Evolutionary conservation across 2,113 vertebrate species (phyloP).

Genomic region (Pholis gunnellus): DNA sequence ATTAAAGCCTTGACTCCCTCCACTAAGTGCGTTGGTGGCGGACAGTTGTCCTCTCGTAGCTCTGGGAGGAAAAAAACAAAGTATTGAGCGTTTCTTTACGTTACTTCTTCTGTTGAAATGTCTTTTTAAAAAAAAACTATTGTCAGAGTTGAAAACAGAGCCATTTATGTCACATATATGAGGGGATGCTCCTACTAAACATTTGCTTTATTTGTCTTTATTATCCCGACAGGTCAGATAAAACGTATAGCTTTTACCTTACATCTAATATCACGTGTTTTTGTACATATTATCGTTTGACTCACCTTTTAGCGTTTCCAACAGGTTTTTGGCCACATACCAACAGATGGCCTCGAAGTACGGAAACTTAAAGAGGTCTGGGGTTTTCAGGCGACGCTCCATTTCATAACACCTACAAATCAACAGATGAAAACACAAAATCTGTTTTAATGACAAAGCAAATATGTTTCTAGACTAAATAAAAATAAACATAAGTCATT

Average conservation of each 20-base stretch:
- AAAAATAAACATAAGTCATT: background rate
- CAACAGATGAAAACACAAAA: background rate
- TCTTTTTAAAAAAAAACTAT: background rate
- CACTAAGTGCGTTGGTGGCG: slow-evolving; percentile 91
- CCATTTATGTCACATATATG: background rate
- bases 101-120: background rate
- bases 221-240: background rate
- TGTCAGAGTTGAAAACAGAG: background rate
- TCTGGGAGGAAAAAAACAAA: slow-evolving; percentile 79
- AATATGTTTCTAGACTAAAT: background rate
- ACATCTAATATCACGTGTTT: background rate
- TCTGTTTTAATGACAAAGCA: background rate
- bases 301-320: slow-evolving; percentile 97
- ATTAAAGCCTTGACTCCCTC: slow-evolving; percentile 97
- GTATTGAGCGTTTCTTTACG: background rate
- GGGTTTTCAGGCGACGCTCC: slow-evolving; percentile 98
- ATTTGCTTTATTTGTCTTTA: background rate
- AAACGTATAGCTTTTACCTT: background rate
- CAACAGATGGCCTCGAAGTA: slow-evolving; percentile 99
- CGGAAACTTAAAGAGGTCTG: slow-evolving; percentile 99
- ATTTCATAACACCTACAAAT: slow-evolving; percentile 96
- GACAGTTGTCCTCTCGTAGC: slow-evolving; percentile 93
- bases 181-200: background rate
- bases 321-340: slow-evolving; percentile 98
- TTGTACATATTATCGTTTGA: background rate